Conservation (phyloP, 2,888 invertebrate species). For the Ariolimax columbianus region DNA sequence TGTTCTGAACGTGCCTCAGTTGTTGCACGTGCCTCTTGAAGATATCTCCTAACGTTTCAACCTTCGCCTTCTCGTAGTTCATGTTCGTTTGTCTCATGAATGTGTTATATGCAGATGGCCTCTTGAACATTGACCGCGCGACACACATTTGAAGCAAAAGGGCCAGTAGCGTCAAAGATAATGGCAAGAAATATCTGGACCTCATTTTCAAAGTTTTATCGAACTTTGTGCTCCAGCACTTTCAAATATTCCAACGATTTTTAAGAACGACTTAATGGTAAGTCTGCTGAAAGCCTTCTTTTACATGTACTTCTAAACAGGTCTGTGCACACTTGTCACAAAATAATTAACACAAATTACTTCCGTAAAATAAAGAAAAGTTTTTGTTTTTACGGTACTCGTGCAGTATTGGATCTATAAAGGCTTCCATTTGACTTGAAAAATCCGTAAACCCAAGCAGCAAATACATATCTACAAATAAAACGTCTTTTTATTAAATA, state of each 20-base stretch:
- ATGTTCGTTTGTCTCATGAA: conserved; percentile 54
- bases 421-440: background rate
- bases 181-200: background rate
- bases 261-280: too few relatives aligned
- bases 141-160: background rate
- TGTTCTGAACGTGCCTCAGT: conserved; percentile 79
- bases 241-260: too few relatives aligned
- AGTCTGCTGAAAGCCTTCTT: too few relatives aligned
- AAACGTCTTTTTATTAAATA: background rate
- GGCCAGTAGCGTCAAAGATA: background rate
- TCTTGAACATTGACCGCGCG: conserved; percentile 36
- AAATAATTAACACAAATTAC: background rate
- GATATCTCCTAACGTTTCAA: conserved; percentile 81
- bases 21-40: conserved; percentile 82
- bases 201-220: background rate
- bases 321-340: background rate
- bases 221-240: background rate
- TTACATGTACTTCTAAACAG: background rate
- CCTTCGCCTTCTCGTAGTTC: conserved; percentile 77
- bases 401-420: background rate
- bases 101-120: conserved; percentile 51
- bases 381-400: background rate
- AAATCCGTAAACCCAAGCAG: background rate
- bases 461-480: background rate
- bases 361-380: background rate